Conservation (phyloP, 2,888 invertebrate genomes). For the Drosophila infuscata region DNA sequence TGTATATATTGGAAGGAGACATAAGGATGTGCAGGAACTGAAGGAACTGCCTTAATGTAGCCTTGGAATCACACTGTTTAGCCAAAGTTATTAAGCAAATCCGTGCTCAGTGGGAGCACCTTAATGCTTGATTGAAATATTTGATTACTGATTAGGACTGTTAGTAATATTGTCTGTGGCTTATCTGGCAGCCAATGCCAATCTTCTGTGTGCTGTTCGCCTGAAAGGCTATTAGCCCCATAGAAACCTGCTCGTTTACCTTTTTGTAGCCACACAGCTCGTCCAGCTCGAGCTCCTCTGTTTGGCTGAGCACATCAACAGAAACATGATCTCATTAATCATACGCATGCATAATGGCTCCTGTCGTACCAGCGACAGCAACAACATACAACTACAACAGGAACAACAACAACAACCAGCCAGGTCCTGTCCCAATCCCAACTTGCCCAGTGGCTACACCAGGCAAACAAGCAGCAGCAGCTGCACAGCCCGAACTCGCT, state of each 20-base stretch:
- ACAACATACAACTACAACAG: slow-evolving; percentile 15
- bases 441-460: slow-evolving; percentile 35
- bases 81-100: slow-evolving; percentile 15
- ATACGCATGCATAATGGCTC: slow-evolving; percentile 75
- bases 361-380: slow-evolving; percentile 56
- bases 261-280: slow-evolving; percentile 1
- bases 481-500: slow-evolving; percentile 1
- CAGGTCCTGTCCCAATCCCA: background rate
- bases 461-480: slow-evolving; percentile 32
- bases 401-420: slow-evolving; percentile 27
- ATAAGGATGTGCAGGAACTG: background rate
- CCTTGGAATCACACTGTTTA: background rate
- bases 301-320: slow-evolving; percentile 61
- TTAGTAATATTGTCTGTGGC: slow-evolving; percentile 44
- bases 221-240: slow-evolving; percentile 48
- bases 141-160: slow-evolving; percentile 53
- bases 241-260: slow-evolving; percentile 14
- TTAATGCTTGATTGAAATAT: slow-evolving; percentile 44
- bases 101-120: background rate
- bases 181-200: slow-evolving; percentile 23
- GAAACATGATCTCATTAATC: slow-evolving; percentile 78
- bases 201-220: slow-evolving; percentile 26
- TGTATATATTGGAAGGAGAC: background rate
- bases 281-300: slow-evolving; percentile 8
- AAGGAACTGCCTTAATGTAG: background rate